These are phyloP conservation scores for Philypnodon macrostomus DNA, from an alignment of 2,797 vertebrate species.

Conservation along the genomic window DNA sequence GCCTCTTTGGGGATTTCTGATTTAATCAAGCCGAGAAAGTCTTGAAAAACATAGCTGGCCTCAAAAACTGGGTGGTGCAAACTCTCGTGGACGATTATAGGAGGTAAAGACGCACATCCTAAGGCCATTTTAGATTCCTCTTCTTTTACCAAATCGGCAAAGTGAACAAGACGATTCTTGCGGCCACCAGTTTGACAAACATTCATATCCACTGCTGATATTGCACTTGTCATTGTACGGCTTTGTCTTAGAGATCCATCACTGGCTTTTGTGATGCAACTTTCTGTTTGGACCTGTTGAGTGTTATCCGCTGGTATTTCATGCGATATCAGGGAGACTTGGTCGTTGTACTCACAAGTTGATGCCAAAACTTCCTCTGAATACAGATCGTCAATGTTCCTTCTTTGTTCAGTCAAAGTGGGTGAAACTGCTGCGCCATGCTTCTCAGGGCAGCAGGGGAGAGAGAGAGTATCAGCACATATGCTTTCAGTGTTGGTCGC, in stretches of 20 bases:
- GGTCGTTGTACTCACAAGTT: slow-evolving; percentile 25
- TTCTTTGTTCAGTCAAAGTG: slow-evolving; percentile 43
- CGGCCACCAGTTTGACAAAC: slow-evolving; percentile 40
- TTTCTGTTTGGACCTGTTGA: slow-evolving; percentile 69
- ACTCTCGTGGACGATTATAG: slow-evolving; percentile 75
- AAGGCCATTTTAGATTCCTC: slow-evolving; percentile 28
- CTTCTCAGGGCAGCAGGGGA: slow-evolving; percentile 41
- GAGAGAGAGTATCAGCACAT: slow-evolving; percentile 47
- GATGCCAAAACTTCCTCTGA: slow-evolving; percentile 39
- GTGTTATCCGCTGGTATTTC: slow-evolving; percentile 38
- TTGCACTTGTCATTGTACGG: slow-evolving; percentile 17
- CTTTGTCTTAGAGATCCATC: slow-evolving; percentile 22
- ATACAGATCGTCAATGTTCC: slow-evolving; percentile 36
- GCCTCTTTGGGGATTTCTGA: slow-evolving; percentile 33
- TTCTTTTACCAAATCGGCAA: slow-evolving; percentile 49
- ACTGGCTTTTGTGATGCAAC: no score
- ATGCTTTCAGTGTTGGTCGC: slow-evolving; percentile 54
- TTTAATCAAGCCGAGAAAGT: slow-evolving; percentile 55
- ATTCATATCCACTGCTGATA: slow-evolving; percentile 46
- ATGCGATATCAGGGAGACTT: slow-evolving; percentile 30
- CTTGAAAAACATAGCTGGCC: slow-evolving; percentile 70
- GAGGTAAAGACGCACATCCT: slow-evolving; percentile 75
- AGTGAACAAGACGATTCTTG: slow-evolving; percentile 63
- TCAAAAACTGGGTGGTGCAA: slow-evolving; percentile 77
- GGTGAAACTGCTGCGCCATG: slow-evolving; percentile 46